Conservation (phyloP, 2,888 invertebrate genomes). For the Lasioglossum oenotherae region DNA sequence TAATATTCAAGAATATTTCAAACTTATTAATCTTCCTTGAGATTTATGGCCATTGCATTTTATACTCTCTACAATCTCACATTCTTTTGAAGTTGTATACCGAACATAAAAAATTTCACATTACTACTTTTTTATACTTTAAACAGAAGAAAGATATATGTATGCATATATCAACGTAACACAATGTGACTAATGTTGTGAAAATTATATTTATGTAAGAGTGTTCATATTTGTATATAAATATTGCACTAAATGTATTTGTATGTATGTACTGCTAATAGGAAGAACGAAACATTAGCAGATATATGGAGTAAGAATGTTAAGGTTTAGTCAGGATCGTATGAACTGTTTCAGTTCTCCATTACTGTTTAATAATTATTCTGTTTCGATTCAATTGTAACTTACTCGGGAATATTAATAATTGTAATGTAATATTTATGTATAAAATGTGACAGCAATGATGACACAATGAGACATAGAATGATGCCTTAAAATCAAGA, state of each 20-base stretch:
- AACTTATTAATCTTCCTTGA: neutral
- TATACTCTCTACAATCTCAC: slow-evolving; percentile 13
- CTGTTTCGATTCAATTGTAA: neutral
- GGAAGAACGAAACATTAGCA: neutral
- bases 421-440: neutral
- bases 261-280: neutral
- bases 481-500: neutral
- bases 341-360: neutral
- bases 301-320: neutral
- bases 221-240: slow-evolving; percentile 43
- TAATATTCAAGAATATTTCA: neutral
- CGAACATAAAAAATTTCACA: slow-evolving; percentile 14
- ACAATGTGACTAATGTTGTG: slow-evolving; percentile 20
- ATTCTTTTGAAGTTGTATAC: slow-evolving; percentile 27
- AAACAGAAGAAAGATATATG: neutral
- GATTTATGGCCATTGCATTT: neutral
- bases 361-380: neutral
- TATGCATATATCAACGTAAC: neutral
- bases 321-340: neutral
- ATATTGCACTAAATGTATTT: slow-evolving; percentile 14
- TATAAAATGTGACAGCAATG: neutral
- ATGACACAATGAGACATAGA: neutral
- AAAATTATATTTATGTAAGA: slow-evolving; percentile 37
- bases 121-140: slow-evolving; percentile 22
- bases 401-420: neutral